phyloP scores from a whole-genome alignment of 2,113 vertebrate species.

The Grallaria varia region DNA sequence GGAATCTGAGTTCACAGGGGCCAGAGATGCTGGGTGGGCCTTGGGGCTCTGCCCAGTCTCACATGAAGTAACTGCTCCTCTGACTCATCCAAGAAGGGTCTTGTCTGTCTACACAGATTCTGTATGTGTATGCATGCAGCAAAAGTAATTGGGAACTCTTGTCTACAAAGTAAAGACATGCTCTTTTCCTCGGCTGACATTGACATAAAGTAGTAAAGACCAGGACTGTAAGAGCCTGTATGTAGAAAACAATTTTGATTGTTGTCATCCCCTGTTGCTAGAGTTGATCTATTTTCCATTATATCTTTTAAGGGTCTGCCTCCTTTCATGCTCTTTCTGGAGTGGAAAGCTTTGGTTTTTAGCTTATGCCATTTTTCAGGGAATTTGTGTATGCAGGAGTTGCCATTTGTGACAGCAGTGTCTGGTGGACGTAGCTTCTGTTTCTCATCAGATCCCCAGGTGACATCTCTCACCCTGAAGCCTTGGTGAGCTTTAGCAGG shows the following conservation, averaged over 20 bases:
- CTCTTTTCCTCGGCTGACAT: neutral
- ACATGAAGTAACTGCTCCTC: neutral
- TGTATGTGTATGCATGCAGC: accelerated
- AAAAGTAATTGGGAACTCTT: neutral
- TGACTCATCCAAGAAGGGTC: neutral
- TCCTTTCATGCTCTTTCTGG: neutral
- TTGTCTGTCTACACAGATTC: neutral
- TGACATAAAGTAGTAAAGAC: neutral
- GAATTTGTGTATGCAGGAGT: neutral
- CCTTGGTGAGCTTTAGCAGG: neutral
- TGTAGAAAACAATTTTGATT: neutral
- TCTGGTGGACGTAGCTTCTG: neutral
- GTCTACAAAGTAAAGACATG: neutral
- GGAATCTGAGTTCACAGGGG: neutral
- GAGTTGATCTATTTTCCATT: neutral
- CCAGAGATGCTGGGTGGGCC: neutral
- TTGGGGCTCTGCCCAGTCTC: neutral
- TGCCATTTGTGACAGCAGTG: neutral
- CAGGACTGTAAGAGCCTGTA: neutral
- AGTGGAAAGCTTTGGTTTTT: neutral
- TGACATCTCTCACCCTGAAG: neutral
- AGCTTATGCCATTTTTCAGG: neutral
- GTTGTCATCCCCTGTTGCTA: neutral
- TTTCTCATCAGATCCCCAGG: neutral
- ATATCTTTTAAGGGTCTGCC: neutral